Conservation (phyloP, 2,797 vertebrate genomes). For the Semotilus atromaculatus region DNA sequence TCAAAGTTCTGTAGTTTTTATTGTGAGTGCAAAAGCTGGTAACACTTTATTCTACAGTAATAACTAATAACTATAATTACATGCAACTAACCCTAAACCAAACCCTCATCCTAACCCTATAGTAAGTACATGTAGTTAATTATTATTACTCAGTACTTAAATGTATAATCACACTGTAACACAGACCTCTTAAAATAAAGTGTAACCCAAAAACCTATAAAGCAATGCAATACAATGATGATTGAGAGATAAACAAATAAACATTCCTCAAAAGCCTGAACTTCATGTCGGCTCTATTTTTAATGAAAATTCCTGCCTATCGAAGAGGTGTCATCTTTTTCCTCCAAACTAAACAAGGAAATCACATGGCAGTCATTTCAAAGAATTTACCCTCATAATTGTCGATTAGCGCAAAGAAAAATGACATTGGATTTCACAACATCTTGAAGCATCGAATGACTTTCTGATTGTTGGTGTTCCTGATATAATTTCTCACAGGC, state of each 20-base stretch:
- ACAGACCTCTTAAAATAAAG: no score
- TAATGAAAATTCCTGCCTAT: neutral
- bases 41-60: no score
- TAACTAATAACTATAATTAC: no score
- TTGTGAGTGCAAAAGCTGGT: neutral
- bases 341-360: conserved; percentile 29
- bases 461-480: neutral
- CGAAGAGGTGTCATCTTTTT: neutral
- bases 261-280: neutral
- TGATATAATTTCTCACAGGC: neutral
- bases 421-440: neutral
- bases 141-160: no score
- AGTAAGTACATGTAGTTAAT: no score
- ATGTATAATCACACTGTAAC: no score
- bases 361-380: conserved; percentile 47
- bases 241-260: neutral
- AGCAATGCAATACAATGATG: neutral
- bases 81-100: no score
- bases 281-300: neutral
- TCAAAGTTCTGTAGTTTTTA: neutral
- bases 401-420: neutral
- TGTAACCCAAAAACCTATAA: neutral
- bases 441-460: neutral
- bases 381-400: neutral
- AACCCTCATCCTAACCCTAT: no score